Conservation (phyloP, 2,888 invertebrate genomes). For the Torymus tubicola region DNA sequence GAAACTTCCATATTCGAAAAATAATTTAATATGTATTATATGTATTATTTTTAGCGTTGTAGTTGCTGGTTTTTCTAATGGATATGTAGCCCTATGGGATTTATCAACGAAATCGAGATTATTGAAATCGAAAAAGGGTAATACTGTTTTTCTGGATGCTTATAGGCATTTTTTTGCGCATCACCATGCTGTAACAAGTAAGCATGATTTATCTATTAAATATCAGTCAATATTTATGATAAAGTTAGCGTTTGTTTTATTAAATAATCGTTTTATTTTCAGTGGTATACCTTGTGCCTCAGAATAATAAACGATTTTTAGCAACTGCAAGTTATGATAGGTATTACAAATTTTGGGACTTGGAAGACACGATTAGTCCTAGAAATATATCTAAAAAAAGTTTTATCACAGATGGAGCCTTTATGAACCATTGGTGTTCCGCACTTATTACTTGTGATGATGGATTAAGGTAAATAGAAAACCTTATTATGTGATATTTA, state of each 20-base stretch:
- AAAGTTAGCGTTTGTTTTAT: background rate
- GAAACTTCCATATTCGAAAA: background rate
- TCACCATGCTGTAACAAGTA: constrained; percentile 80
- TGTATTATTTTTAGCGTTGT: constrained; percentile 72
- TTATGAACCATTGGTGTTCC: constrained; percentile 78
- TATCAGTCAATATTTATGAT: background rate
- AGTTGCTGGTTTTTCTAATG: constrained; percentile 84
- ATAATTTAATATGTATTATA: background rate
- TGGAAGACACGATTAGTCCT: constrained; percentile 76
- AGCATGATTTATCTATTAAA: constrained; percentile 51
- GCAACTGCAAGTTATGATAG: constrained; percentile 83
- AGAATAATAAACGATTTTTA: constrained; percentile 81
- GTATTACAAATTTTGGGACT: constrained; percentile 84
- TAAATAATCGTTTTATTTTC: constrained; percentile 39
- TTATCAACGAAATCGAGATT: constrained; percentile 78
- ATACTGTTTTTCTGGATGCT: constrained; percentile 78
- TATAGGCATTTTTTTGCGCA: constrained; percentile 81
- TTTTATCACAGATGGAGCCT: constrained; percentile 77
- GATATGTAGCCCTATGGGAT: constrained; percentile 82
- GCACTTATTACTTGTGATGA: constrained; percentile 76
- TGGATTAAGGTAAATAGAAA: constrained; percentile 70
- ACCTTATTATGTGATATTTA: too few relatives aligned
- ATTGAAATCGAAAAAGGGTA: constrained; percentile 74
- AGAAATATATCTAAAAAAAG: constrained; percentile 74
- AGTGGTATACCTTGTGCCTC: constrained; percentile 76